Evolutionary conservation across 2,888 invertebrate species (phyloP).

Genomic region (Drosophila mulleri): DNA sequence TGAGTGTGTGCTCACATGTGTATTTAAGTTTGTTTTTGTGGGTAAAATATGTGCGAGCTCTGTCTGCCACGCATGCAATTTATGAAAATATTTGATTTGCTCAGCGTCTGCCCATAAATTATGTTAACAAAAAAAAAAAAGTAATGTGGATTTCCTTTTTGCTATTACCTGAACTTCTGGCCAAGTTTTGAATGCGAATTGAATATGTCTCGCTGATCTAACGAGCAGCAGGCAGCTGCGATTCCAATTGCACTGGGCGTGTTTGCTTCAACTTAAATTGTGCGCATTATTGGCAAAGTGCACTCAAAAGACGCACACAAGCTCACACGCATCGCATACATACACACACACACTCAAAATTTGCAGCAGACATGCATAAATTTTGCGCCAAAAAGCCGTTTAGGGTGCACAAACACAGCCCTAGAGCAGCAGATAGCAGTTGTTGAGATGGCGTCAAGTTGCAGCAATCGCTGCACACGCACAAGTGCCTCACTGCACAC

Average conservation of each 20-base stretch:
- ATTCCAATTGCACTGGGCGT: constrained; percentile 49
- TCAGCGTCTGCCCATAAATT: constrained; percentile 48
- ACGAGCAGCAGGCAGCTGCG: constrained; percentile 25
- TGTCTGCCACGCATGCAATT: constrained; percentile 46
- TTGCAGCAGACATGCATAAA: constrained; percentile 70
- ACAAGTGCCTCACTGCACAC: constrained; percentile 61
- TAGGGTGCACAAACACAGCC: constrained; percentile 35
- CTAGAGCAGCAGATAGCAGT: constrained; percentile 17
- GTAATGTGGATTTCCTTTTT: constrained; percentile 2
- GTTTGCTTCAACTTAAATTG: constrained; percentile 74
- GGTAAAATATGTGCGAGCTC: constrained; percentile 50
- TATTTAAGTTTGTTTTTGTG: constrained; percentile 37
- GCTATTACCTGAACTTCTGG: constrained; percentile 45
- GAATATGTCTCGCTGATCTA: constrained; percentile 33
- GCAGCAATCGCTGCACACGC: constrained; percentile 62
- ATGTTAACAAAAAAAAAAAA: constrained; percentile 23
- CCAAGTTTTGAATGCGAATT: constrained; percentile 32
- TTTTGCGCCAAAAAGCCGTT: constrained; percentile 70
- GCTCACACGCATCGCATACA: constrained; percentile 19
- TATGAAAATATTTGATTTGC: constrained; percentile 56
- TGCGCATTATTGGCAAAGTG: constrained; percentile 80
- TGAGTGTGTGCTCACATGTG: constrained; percentile 10
- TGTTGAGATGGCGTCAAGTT: constrained; percentile 51
- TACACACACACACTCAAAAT: constrained; percentile 18
- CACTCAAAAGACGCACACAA: constrained; percentile 60